Percentiles rank a stretch among this genome's conserved stretches.
phyloP scores from a whole-genome alignment of 1,140 invertebrate species.

The Anoplolepis gracilipes region DNA sequence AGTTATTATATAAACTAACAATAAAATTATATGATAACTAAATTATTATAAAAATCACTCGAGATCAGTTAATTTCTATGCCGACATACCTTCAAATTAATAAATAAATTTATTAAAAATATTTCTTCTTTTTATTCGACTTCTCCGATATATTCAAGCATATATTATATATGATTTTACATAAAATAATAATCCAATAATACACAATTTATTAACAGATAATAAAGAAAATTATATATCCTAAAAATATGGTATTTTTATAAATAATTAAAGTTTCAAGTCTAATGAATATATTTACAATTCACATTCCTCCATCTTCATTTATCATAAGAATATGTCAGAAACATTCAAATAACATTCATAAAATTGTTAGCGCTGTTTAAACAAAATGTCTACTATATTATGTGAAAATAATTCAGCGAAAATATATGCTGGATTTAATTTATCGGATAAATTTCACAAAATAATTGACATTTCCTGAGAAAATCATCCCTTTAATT shows the following conservation, averaged over 20 bases:
- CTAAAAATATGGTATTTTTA: not conserved
- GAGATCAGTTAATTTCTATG: not conserved
- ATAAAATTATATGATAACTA: too few species aligned
- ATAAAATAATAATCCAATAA: not conserved
- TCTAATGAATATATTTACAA: not conserved
- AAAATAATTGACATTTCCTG: not conserved
- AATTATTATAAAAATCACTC: not conserved
- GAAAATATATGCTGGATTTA: not conserved
- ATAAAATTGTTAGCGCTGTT: not conserved
- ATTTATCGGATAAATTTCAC: constrained; percentile 11
- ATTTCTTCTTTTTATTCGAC: not conserved
- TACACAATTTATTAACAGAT: not conserved
- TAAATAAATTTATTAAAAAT: not conserved
- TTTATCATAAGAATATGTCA: constrained; percentile 15
- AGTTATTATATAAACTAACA: too few species aligned
- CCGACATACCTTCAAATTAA: not conserved
- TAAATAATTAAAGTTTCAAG: not conserved
- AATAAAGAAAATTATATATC: not conserved
- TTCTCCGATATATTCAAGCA: not conserved
- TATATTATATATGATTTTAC: not conserved
- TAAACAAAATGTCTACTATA: not conserved
- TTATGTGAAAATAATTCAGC: not conserved
- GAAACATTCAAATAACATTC: constrained; percentile 5
- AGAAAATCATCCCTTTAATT: constrained; percentile 4
- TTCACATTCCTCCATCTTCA: not conserved